These are phyloP conservation scores for Drosophila parvula DNA, from an alignment of 1,140 invertebrate species.

Conservation along the genomic window DNA sequence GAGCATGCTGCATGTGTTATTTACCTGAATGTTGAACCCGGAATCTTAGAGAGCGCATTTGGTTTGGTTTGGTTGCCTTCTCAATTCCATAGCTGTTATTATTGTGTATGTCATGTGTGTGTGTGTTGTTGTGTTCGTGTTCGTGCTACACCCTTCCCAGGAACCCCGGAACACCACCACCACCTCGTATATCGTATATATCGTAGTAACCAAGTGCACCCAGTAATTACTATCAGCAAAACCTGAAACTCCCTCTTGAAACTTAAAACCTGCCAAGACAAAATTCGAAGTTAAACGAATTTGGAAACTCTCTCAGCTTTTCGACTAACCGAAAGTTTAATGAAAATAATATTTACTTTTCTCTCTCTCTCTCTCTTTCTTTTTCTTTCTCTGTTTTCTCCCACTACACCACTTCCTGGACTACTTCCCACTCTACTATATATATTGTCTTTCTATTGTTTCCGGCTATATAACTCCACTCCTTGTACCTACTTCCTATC, in stretches of 20 bases:
- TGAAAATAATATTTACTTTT: slow-evolving; percentile 53
- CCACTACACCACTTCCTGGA: slow-evolving; percentile 36
- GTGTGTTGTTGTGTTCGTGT: slow-evolving; percentile 41
- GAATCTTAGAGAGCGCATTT: slow-evolving; percentile 28
- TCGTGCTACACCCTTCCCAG: slow-evolving; percentile 14
- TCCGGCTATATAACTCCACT: slow-evolving; percentile 52
- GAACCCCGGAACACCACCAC: slow-evolving; percentile 17
- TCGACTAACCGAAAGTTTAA: slow-evolving; percentile 54
- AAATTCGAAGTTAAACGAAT: slow-evolving; percentile 53
- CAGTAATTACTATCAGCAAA: slow-evolving; percentile 57
- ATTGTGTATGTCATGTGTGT: slow-evolving; percentile 8
- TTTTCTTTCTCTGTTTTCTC: slow-evolving; percentile 51
- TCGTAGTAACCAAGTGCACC: slow-evolving; percentile 65
- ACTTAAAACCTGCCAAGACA: slow-evolving; percentile 38
- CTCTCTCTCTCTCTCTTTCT: slow-evolving; percentile 47
- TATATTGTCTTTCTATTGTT: slow-evolving; percentile 34
- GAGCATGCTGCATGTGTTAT: slow-evolving; percentile 45
- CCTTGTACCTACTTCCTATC: slow-evolving; percentile 32
- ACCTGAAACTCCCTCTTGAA: slow-evolving; percentile 24
- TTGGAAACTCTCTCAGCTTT: slow-evolving; percentile 35
- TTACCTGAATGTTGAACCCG: slow-evolving; percentile 25
- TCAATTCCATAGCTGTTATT: slow-evolving; percentile 8
- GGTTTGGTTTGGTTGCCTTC: slow-evolving; percentile 10
- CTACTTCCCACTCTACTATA: slow-evolving; percentile 18
- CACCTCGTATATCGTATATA: slow-evolving; percentile 40